A percentile compares a stretch with the other conserved stretches of the same genome.
These are phyloP conservation scores for Iguana delicatissima DNA, from an alignment of 2,797 vertebrate species.

Conservation along the genomic window DNA sequence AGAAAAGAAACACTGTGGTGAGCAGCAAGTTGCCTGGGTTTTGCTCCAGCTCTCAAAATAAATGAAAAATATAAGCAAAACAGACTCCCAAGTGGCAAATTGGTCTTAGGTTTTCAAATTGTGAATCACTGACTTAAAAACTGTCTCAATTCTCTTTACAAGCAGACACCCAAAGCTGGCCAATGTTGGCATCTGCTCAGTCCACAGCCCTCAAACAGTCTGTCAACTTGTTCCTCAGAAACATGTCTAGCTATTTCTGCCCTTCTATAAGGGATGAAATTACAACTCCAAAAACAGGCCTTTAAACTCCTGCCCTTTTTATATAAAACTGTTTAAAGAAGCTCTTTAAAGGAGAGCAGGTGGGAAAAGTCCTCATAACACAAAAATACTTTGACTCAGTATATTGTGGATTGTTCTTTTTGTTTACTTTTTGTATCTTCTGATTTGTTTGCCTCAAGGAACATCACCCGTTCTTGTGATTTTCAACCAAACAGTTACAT, in stretches of 20 bases:
- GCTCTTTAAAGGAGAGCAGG: not conserved
- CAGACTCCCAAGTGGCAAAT: not conserved
- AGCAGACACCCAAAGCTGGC: not conserved
- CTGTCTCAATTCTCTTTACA: not conserved
- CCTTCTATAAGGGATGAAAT: not conserved
- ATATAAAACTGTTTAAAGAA: not conserved
- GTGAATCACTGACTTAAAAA: not conserved
- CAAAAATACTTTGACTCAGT: not conserved
- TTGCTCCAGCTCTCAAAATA: not conserved
- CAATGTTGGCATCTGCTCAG: not conserved
- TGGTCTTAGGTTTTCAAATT: constrained; percentile 4
- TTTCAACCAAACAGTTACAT: not conserved
- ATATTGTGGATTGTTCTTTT: not conserved
- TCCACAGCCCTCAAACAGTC: not conserved
- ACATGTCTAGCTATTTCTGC: not conserved
- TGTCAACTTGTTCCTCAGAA: not conserved
- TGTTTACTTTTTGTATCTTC: not conserved
- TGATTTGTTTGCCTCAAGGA: not conserved
- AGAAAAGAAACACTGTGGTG: not conserved
- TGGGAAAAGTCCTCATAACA: not conserved
- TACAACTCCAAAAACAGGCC: not conserved
- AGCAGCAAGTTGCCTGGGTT: constrained; percentile 10
- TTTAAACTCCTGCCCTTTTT: not conserved
- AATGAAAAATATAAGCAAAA: not conserved
- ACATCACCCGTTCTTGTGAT: not conserved